These are phyloP conservation scores for Lathamus discolor DNA, from an alignment of 2,113 vertebrate species.

Conservation along the genomic window DNA sequence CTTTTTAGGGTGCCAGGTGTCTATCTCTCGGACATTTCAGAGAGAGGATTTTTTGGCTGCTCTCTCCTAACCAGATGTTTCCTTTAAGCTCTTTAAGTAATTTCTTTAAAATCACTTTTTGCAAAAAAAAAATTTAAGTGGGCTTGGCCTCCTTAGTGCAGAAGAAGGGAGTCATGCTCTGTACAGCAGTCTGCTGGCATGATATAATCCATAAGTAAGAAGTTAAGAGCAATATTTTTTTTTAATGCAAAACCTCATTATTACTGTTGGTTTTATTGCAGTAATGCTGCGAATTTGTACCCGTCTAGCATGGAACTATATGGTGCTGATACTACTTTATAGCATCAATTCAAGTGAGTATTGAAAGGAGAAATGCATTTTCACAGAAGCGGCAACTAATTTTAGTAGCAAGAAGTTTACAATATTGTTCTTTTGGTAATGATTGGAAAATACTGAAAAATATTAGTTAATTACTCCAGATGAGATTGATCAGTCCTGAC, in stretches of 20 bases:
- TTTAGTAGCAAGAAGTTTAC: background rate
- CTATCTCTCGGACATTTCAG: background rate
- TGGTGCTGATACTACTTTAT: background rate
- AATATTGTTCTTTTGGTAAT: background rate
- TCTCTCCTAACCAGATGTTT: background rate
- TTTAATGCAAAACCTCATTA: background rate
- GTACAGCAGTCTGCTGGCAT: background rate
- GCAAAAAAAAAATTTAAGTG: background rate
- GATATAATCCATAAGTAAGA: background rate
- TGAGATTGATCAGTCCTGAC: background rate
- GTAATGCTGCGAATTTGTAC: background rate
- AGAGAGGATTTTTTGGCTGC: background rate
- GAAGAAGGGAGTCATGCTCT: background rate
- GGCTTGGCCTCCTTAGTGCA: background rate
- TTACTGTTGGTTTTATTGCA: slow-evolving; percentile 21
- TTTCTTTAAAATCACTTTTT: background rate
- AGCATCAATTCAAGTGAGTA: slow-evolving; percentile 39
- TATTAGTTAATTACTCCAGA: background rate
- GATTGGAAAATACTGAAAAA: background rate
- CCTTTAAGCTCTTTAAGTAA: background rate
- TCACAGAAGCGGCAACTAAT: background rate
- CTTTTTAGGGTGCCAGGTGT: background rate
- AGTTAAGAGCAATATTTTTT: background rate
- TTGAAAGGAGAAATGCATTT: background rate
- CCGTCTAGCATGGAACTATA: background rate